Percentiles rank a stretch among this genome's conserved stretches.
phyloP scores from a whole-genome alignment of 2,797 vertebrate genomes.

The Gambusia yucatana region DNA sequence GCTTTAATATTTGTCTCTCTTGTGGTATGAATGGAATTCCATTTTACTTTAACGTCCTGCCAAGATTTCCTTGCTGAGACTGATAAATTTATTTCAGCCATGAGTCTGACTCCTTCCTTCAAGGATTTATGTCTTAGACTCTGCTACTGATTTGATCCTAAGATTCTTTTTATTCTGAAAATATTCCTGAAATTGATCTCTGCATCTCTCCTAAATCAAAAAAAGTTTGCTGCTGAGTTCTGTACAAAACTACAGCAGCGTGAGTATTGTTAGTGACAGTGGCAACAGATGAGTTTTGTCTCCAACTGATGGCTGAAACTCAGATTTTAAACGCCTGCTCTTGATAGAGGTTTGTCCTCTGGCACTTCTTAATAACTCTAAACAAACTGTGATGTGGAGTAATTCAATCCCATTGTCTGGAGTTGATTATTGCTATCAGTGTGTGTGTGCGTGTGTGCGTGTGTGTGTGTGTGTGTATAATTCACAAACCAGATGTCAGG shows the following conservation, averaged over 20 bases:
- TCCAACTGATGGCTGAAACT: slow-evolving; percentile 1
- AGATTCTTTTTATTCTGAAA: not conserved
- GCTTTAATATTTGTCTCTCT: not conserved
- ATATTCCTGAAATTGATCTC: not conserved
- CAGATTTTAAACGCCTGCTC: slow-evolving; percentile 2
- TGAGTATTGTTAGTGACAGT: not conserved
- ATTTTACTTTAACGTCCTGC: not conserved
- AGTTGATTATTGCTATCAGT: slow-evolving; percentile 56
- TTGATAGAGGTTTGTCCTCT: slow-evolving; percentile 15
- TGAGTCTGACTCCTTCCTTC: not conserved
- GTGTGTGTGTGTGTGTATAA: slow-evolving; percentile 12
- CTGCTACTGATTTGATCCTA: slow-evolving; percentile 9
- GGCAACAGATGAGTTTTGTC: slow-evolving; percentile 9
- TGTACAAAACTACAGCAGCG: not conserved
- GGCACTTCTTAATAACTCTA: slow-evolving; percentile 32
- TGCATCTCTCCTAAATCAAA: not conserved
- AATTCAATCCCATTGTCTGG: slow-evolving; percentile 51
- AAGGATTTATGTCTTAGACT: not conserved
- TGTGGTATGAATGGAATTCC: slow-evolving; percentile 14
- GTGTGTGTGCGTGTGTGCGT: slow-evolving; percentile 39
- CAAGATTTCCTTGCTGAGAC: slow-evolving; percentile 6
- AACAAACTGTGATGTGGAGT: slow-evolving; percentile 51
- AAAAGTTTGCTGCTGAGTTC: not conserved
- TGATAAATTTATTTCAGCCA: slow-evolving; percentile 6
- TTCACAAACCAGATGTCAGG: slow-evolving; percentile 59